phyloP scores from a whole-genome alignment of 2,797 vertebrate genomes.

The Falco peregrinus region DNA sequence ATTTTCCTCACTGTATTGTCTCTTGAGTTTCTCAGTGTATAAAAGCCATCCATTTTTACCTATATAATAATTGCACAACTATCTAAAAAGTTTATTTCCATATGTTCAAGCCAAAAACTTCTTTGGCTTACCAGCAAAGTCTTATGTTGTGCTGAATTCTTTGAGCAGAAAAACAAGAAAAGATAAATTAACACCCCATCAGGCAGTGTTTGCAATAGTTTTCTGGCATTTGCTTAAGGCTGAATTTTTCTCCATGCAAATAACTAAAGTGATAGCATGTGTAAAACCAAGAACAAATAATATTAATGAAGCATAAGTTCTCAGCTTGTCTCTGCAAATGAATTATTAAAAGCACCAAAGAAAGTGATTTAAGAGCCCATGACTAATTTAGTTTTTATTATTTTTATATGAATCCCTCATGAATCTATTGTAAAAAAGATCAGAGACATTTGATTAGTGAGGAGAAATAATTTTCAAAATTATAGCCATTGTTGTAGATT shows the following conservation, averaged over 20 bases:
- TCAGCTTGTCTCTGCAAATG: constrained; percentile 71
- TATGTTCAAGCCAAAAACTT: not conserved
- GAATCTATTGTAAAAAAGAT: constrained; percentile 72
- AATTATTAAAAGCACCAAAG: constrained; percentile 76
- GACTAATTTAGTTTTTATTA: constrained; percentile 79
- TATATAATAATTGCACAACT: not conserved
- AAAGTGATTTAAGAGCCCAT: constrained; percentile 77
- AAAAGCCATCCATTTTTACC: not conserved
- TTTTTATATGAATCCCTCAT: constrained; percentile 74
- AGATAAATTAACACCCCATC: constrained; percentile 58
- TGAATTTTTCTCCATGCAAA: constrained; percentile 48
- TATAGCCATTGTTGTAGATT: constrained; percentile 45
- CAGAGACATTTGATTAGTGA: constrained; percentile 71
- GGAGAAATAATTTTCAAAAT: constrained; percentile 61
- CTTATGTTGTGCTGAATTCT: not conserved
- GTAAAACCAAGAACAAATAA: constrained; percentile 73
- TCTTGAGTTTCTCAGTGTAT: not conserved
- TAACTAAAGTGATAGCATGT: constrained; percentile 43
- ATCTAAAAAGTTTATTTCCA: not conserved
- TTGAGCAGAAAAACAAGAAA: constrained; percentile 46
- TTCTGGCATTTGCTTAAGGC: constrained; percentile 69
- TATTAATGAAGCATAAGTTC: constrained; percentile 75
- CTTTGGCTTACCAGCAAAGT: not conserved
- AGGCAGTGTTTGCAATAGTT: constrained; percentile 35
- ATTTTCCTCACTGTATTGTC: not conserved